Conservation (phyloP, 2,113 vertebrate species). For the Euleptes europaea region DNA sequence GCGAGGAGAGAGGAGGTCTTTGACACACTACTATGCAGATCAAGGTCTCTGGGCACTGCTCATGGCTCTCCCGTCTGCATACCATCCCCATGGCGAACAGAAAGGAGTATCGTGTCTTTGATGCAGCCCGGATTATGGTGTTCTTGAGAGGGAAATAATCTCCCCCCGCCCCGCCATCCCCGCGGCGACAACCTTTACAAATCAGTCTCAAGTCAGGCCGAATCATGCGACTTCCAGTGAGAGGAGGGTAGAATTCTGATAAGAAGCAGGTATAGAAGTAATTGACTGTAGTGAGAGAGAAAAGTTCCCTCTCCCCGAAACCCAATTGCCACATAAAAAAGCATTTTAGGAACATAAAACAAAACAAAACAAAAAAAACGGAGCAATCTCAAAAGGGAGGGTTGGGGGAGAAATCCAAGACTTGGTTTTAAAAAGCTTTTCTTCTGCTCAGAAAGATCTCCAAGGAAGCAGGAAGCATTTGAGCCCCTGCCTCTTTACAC, state of each 20-base stretch:
- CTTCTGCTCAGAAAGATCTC: too few species aligned
- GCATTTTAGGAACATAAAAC: too few species aligned
- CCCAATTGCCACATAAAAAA: too few species aligned
- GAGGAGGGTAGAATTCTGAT: slow-evolving; percentile 38
- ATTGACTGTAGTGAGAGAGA: too few species aligned
- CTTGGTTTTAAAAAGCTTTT: too few species aligned
- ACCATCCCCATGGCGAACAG: slow-evolving; percentile 49
- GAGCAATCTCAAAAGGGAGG: too few species aligned
- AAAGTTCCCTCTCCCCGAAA: too few species aligned
- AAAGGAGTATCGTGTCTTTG: slow-evolving; percentile 38
- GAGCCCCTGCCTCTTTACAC: too few species aligned
- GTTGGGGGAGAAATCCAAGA: too few species aligned
- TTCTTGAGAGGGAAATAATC: slow-evolving; percentile 41
- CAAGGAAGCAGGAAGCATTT: too few species aligned
- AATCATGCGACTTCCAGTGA: slow-evolving; percentile 20
- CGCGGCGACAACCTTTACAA: slow-evolving; percentile 40
- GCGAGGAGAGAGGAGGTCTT: slow-evolving; percentile 23
- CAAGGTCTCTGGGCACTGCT: not conserved
- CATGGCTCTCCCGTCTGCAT: slow-evolving; percentile 17
- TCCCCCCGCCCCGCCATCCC: not conserved
- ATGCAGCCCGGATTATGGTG: slow-evolving; percentile 48
- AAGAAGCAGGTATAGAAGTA: slow-evolving; percentile 24
- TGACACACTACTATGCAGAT: slow-evolving; percentile 23
- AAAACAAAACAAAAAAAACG: too few species aligned
- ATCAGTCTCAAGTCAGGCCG: slow-evolving; percentile 22